A percentile compares a stretch with the other conserved stretches of the same genome.
Conservation (phyloP, 2,113 vertebrate genomes). For the Ciconia boyciana region DNA sequence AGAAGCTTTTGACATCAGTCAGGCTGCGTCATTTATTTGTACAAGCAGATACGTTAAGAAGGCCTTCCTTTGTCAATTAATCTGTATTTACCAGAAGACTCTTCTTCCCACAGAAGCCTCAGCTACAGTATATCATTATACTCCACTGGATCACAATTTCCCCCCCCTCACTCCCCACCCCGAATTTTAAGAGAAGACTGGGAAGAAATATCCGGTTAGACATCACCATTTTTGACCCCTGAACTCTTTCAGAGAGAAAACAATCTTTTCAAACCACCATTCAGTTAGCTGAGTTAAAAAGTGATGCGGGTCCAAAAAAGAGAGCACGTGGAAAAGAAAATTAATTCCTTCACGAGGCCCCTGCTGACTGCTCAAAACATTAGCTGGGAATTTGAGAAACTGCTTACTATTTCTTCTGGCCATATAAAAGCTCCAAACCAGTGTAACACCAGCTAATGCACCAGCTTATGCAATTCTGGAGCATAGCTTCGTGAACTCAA, state of each 20-base stretch:
- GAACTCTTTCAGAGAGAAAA: neutral
- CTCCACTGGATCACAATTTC: neutral
- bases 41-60: neutral
- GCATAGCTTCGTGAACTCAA: neutral
- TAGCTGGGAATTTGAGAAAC: neutral
- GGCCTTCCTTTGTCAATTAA: neutral
- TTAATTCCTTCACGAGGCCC: neutral
- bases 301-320: neutral
- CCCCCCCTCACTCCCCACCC: too few relatives aligned
- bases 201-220: neutral
- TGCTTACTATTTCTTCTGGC: neutral
- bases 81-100: neutral
- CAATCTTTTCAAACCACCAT: neutral
- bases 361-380: neutral
- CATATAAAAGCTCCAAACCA: neutral
- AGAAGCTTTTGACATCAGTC: neutral
- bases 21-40: neutral
- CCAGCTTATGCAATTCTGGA: neutral
- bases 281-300: neutral
- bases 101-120: neutral
- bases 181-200: neutral
- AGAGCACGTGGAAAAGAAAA: neutral
- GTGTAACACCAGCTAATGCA: neutral
- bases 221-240: neutral
- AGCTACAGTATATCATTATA: neutral